Base-by-base conservation (phyloP, 2,797 vertebrate genomes). In the Oreortyx pictus region DNA sequence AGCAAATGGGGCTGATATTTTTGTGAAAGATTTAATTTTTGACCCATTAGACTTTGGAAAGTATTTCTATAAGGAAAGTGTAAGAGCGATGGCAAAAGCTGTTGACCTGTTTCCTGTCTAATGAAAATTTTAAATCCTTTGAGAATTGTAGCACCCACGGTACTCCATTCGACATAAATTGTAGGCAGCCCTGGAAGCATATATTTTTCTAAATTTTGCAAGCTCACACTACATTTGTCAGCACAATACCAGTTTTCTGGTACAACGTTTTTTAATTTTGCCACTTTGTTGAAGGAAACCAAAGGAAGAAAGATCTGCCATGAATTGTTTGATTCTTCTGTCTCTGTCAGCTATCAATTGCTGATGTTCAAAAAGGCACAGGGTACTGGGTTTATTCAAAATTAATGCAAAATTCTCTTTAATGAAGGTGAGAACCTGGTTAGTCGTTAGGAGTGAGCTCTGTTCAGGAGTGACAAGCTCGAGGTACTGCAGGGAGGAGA, bases 11-110 rank as follows among this genome's bases (percentile, higher is more conserved):
- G 16, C 43, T 59, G 29, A n/a, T 22, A 47, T 67, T 87, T 93
- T 76, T 75, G 27, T 61, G 61, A 61, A 86, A 83, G 41, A 18
- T 22, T 71, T 72, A 37, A 20, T 31, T 88, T 95, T 72, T 60
- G 19, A 2, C 46, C 43, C 16, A 18, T 20, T 62, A 73, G 25
- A 56, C n/a, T 86, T 79, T 72, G 33, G 8, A 20, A 79, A 84
- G 20, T 64, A 65, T 61, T 88, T 33, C 44, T 89, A 19, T 35
- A 73, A 37, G 6, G 7, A 5, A 91, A 76, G 7, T 8, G 3
- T n/a, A 31, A 71, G 49, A 61, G 4, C 22, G 19, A 64, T 68
- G 19, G 78, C 25, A 81, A 91, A 86, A 82, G 2, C 29, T 78
- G 19, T 72, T 82, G 41, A 49, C 64, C 46, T 68, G 11, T 80